These are phyloP conservation scores for Apeira syringaria DNA, from an alignment of 2,888 invertebrate genomes.

Conservation along the genomic window DNA sequence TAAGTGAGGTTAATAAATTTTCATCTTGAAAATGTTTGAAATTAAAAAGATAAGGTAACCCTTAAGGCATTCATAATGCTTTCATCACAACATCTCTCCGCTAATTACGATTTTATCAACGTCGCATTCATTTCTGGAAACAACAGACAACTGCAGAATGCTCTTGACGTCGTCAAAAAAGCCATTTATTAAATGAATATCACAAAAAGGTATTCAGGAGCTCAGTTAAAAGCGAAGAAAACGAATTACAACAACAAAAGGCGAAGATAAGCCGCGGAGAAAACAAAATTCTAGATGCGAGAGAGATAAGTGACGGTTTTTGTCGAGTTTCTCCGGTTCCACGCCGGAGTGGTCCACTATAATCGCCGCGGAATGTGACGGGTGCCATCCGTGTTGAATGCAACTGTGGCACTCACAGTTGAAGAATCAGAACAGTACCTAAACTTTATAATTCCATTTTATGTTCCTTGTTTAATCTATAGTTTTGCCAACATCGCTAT, in stretches of 20 bases:
- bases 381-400: slow-evolving; percentile 31
- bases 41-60: too few species aligned
- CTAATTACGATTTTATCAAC: slow-evolving; percentile 36
- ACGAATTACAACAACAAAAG: slow-evolving; percentile 50
- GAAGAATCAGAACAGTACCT: too few species aligned
- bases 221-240: slow-evolving; percentile 41
- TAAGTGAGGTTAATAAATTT: too few species aligned
- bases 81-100: slow-evolving; percentile 10
- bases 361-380: slow-evolving; percentile 43
- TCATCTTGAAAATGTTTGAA: too few species aligned
- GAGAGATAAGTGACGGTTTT: slow-evolving; percentile 42
- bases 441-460: too few species aligned
- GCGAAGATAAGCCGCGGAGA: slow-evolving; percentile 49
- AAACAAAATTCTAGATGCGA: slow-evolving; percentile 48
- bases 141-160: slow-evolving; percentile 29
- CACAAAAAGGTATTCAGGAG: slow-evolving; percentile 27
- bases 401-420: slow-evolving; percentile 16
- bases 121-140: slow-evolving; percentile 24
- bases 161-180: slow-evolving; percentile 7
- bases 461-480: too few species aligned
- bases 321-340: slow-evolving; percentile 40
- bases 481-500: too few species aligned
- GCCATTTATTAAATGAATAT: slow-evolving; percentile 11
- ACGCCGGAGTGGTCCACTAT: slow-evolving; percentile 28
- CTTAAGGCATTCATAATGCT: too few species aligned